phyloP scores from a whole-genome alignment of 1,140 invertebrate genomes.

The Trichonephila clavata region DNA sequence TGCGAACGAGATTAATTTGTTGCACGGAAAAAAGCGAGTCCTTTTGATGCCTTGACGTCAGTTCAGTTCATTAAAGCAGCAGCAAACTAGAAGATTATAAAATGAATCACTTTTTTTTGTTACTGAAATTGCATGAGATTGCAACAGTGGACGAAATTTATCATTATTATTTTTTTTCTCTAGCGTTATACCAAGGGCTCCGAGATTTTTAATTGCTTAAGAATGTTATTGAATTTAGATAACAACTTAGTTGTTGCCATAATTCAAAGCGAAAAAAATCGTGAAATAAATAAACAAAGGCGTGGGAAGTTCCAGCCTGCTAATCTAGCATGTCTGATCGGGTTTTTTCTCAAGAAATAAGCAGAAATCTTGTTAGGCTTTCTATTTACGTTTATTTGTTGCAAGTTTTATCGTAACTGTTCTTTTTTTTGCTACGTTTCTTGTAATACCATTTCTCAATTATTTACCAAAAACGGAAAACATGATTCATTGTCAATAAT shows the following conservation, averaged over 20 bases:
- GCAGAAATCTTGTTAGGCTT: too few relatives aligned
- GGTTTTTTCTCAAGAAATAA: too few relatives aligned
- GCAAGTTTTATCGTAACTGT: too few relatives aligned
- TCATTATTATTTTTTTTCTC: background rate
- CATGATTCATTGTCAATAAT: too few relatives aligned
- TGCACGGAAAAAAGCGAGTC: background rate
- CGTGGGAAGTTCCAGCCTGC: background rate
- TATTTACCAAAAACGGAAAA: too few relatives aligned
- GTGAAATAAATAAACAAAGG: background rate
- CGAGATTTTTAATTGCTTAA: background rate
- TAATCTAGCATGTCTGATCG: too few relatives aligned
- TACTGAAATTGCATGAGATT: constrained; percentile 1
- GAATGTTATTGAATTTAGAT: constrained; percentile 11
- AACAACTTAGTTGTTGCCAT: background rate
- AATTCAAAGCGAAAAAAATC: too few relatives aligned
- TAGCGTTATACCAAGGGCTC: background rate
- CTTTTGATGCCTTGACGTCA: constrained; percentile 49
- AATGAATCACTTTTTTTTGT: background rate
- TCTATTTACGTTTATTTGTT: too few relatives aligned
- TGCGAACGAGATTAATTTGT: background rate
- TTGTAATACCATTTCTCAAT: too few relatives aligned
- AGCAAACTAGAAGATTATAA: background rate
- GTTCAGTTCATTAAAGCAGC: constrained; percentile 1
- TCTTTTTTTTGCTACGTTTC: too few relatives aligned
- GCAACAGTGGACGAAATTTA: background rate